Conservation (phyloP, 2,113 vertebrate species). For the Murina feae region DNA sequence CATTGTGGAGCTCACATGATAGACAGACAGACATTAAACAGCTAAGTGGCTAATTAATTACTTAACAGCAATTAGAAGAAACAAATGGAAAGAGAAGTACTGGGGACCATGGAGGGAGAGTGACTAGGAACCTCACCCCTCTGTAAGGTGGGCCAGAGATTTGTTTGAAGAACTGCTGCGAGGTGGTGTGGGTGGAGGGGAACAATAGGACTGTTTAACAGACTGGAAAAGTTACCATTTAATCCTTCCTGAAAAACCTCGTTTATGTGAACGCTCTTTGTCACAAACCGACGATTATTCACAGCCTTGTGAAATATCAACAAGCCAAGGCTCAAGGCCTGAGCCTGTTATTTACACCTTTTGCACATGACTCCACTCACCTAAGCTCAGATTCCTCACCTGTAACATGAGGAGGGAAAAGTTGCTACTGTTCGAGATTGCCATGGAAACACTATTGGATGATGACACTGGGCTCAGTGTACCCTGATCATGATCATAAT, state of each 20-base stretch:
- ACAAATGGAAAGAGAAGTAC: background rate
- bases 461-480: too few species aligned
- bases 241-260: background rate
- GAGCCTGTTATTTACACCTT: background rate
- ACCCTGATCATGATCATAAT: background rate
- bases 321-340: background rate
- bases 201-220: background rate
- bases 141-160: background rate
- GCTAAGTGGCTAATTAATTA: background rate
- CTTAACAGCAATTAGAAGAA: background rate
- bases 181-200: background rate
- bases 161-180: background rate
- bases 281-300: background rate
- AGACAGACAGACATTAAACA: background rate
- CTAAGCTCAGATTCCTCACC: background rate
- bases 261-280: background rate
- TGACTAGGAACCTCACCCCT: accelerated
- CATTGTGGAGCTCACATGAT: background rate
- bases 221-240: background rate
- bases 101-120: background rate
- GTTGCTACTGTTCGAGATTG: background rate
- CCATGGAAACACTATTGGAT: background rate
- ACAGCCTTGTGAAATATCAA: background rate
- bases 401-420: background rate
- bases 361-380: background rate